Evolutionary conservation across 2,797 vertebrate species (phyloP).

Genomic region (Pelochelys cantorii): DNA sequence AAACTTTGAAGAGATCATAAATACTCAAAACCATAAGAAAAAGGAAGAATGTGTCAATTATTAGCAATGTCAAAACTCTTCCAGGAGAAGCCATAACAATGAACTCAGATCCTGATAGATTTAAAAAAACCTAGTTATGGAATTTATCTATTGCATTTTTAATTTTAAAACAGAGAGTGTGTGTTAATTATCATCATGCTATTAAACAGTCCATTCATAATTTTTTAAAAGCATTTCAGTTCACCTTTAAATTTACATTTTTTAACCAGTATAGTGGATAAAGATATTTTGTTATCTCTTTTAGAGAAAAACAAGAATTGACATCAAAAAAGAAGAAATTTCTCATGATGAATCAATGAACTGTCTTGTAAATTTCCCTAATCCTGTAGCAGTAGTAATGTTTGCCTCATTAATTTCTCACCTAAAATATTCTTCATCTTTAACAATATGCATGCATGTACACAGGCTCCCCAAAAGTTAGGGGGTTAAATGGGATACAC

Average conservation of each 20-base stretch:
- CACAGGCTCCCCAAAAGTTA: not conserved
- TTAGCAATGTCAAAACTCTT: not conserved
- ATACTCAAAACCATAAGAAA: not conserved
- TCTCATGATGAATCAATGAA: not conserved
- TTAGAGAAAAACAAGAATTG: not conserved
- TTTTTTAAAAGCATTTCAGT: not conserved
- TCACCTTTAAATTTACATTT: not conserved
- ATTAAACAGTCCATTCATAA: not conserved
- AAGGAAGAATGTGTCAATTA: not conserved
- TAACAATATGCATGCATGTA: not conserved
- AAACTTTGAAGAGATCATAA: constrained; percentile 11
- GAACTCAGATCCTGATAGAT: not conserved
- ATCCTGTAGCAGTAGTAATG: not conserved
- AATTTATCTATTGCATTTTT: not conserved
- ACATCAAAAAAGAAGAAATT: constrained; percentile 6
- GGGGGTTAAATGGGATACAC: not conserved
- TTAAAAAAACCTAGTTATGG: not conserved
- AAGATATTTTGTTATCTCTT: not conserved
- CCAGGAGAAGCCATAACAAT: not conserved
- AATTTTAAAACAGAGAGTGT: not conserved
- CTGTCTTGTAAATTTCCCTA: not conserved
- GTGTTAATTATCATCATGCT: not conserved
- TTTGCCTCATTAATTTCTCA: not conserved
- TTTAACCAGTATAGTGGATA: not conserved
- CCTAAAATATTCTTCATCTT: not conserved